Percentiles rank a stretch among this genome's conserved stretches.
phyloP scores from a whole-genome alignment of 2,888 invertebrate species.

The Napeogenes inachia region DNA sequence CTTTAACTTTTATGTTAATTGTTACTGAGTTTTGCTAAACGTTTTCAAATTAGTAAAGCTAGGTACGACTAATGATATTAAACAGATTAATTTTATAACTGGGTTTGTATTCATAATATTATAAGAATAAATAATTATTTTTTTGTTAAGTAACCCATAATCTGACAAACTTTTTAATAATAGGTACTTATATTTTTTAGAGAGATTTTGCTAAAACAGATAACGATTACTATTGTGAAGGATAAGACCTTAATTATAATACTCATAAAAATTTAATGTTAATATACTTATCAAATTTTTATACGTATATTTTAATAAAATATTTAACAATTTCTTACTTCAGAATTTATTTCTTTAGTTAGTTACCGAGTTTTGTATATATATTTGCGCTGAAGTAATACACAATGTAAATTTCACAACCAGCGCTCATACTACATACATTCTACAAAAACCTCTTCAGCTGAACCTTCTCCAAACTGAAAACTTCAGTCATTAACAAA shows the following conservation, averaged over 20 bases:
- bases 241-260: no score
- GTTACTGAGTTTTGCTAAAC: conserved; percentile 8
- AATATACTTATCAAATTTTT: no score
- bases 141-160: no score
- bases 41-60: neutral
- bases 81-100: no score
- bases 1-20: conserved; percentile 12
- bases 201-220: no score
- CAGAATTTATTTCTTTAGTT: neutral
- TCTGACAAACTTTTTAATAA: no score
- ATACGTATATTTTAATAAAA: neutral
- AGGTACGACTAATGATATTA: no score
- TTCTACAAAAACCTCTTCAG: conserved; percentile 20
- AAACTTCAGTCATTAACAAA: conserved; percentile 36
- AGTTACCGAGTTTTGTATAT: neutral
- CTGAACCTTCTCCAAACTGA: conserved; percentile 23
- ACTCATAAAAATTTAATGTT: no score
- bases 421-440: neutral
- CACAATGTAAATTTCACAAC: conserved; percentile 2
- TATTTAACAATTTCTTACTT: neutral
- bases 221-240: no score
- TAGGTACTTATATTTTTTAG: no score
- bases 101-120: no score
- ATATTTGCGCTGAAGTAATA: neutral
- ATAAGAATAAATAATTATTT: neutral